Base-by-base conservation (phyloP, 2,113 vertebrate genomes). In the Colaptes auratus region DNA sequence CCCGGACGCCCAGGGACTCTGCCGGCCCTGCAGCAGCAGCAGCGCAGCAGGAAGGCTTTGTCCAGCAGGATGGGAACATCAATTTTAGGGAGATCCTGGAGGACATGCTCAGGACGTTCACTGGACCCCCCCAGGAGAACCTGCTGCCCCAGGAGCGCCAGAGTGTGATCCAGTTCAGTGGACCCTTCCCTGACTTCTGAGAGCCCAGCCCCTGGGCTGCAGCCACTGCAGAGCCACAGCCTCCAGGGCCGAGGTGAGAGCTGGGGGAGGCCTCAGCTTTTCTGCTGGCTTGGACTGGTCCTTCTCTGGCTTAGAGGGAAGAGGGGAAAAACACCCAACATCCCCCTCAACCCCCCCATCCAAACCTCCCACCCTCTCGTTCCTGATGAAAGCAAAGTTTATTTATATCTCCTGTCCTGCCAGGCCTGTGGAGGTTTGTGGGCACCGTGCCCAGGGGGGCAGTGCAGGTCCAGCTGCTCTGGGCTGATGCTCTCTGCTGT, bases 1-100 rank as follows among this genome's bases (percentile, higher is more conserved):
- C 72, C 7, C 61, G 69, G 4, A 35, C 60, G 1, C 75, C 27
- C 42, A 48, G 0, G 21, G 30, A 3, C 92, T 73, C 16, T 94
- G 87, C 82, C 59, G 46, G 5, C 36, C 4, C 87, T 52, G 69
- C 88, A 72, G 63, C 92, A 42, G 67, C 48, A 50, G 48, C 59
- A 60, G n/a, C 84, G 74, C 92, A 39, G 67, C 96, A 72, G n/a
- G 95, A 75, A 9, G 96, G 92, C 71, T 96, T 98, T 81, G 75
- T 96, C 15, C 93, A 94, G 7, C 97, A 97, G 72, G 87, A 96
- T 3, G 84, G 95, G 13, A 98, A 97, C 74, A 98, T 99, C 50
- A 98, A 99, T 42, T 98, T 97, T 24, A 98, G 98, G 55, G 99
- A 99, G 96, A 98, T 99, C 73, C 96, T 99, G 96, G 98, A 98